phyloP scores from a whole-genome alignment of 2,888 invertebrate genomes.

The Calameuta idolon region DNA sequence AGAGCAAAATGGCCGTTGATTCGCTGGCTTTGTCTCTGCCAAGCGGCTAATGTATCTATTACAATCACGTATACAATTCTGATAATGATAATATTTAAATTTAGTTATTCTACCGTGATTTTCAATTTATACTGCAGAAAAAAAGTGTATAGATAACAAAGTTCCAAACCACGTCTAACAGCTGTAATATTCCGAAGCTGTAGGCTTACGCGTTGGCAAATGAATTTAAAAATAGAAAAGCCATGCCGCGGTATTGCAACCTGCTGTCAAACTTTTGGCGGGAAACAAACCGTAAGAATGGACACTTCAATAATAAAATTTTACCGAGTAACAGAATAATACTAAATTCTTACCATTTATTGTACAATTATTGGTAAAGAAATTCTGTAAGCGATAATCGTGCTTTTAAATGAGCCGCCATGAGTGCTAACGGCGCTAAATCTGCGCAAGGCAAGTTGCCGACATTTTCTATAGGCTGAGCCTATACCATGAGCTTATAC shows the following conservation, averaged over 20 bases:
- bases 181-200: conserved; percentile 16
- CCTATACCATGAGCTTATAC: not conserved
- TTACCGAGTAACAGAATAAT: not conserved
- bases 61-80: not conserved
- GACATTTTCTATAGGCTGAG: not conserved
- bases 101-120: not conserved
- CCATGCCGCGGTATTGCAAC: conserved; percentile 27
- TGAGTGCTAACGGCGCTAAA: conserved; percentile 36
- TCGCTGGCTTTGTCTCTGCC: not conserved
- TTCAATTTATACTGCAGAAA: not conserved
- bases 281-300: conserved; percentile 15
- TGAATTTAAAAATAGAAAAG: conserved; percentile 21
- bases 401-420: not conserved
- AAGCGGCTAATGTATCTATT: not conserved
- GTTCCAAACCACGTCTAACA: conserved; percentile 23
- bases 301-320: not conserved
- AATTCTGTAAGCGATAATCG: not conserved
- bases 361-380: not conserved
- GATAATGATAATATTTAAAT: not conserved
- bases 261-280: conserved; percentile 33
- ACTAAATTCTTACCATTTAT: not conserved
- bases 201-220: conserved; percentile 6
- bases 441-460: conserved; percentile 36
- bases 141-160: conserved; percentile 16
- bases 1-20: not conserved